phyloP scores from a whole-genome alignment of 2,888 invertebrate genomes.

The Orthonevra nobilis region DNA sequence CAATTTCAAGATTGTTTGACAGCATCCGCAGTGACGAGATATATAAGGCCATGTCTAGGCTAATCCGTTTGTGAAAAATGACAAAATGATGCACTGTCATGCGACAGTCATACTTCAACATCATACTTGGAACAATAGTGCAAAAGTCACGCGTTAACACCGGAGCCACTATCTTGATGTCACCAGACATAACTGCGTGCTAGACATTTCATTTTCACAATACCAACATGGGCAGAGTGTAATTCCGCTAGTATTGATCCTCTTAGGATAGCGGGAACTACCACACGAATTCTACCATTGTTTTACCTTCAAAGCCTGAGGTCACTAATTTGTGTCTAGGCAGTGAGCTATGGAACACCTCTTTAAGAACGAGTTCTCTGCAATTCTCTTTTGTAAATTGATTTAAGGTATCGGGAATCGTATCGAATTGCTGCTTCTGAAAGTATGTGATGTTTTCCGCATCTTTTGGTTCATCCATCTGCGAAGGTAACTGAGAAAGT shows the following conservation, averaged over 20 bases:
- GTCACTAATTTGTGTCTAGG: not conserved
- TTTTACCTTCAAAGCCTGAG: constrained; percentile 18
- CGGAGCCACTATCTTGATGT: too few relatives aligned
- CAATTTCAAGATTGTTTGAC: too few relatives aligned
- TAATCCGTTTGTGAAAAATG: too few relatives aligned
- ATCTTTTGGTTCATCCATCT: not conserved
- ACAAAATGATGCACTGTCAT: too few relatives aligned
- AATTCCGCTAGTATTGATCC: not conserved
- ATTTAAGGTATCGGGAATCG: constrained; percentile 14
- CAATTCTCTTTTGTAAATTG: constrained; percentile 8
- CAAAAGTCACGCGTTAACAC: too few relatives aligned
- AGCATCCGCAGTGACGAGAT: too few relatives aligned
- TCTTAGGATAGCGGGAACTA: not conserved
- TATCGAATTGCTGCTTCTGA: constrained; percentile 19
- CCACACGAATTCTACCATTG: constrained; percentile 18
- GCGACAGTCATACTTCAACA: too few relatives aligned
- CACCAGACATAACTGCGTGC: constrained; percentile 23
- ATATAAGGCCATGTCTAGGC: too few relatives aligned
- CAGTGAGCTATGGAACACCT: not conserved
- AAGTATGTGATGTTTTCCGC: not conserved
- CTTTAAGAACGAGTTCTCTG: constrained; percentile 1
- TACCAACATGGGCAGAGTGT: not conserved
- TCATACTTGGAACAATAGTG: too few relatives aligned
- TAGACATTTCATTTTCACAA: constrained; percentile 6
- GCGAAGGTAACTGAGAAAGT: constrained; percentile 15